A percentile compares a stretch with the other conserved stretches of the same genome.
These are phyloP conservation scores for Hirundichthys speculiger DNA, from an alignment of 2,113 vertebrate genomes.

Conservation along the genomic window DNA sequence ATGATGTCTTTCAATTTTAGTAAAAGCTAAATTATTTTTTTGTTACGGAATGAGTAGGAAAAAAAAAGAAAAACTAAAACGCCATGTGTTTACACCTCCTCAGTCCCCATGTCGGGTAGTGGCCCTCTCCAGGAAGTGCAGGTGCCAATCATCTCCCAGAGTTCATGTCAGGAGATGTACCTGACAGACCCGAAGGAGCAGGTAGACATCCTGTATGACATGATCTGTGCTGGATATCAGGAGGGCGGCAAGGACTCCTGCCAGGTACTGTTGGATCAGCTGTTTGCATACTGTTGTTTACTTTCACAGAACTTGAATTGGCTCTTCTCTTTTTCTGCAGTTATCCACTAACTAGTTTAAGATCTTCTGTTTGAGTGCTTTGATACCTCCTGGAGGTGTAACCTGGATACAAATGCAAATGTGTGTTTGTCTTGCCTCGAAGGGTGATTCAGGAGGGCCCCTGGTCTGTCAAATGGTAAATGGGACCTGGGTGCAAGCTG, in stretches of 20 bases:
- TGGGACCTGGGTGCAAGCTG: slow-evolving; percentile 81
- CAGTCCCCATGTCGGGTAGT: slow-evolving; percentile 68
- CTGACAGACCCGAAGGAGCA: slow-evolving; percentile 21
- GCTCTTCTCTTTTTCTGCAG: background rate
- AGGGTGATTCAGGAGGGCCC: slow-evolving; percentile 85
- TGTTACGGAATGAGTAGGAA: background rate
- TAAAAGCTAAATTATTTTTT: too few relatives aligned
- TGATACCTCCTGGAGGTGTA: slow-evolving; percentile 23
- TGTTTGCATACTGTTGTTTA: slow-evolving; percentile 19
- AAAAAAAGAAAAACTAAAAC: too few relatives aligned
- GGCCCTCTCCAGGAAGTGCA: slow-evolving; percentile 77
- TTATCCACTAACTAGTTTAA: background rate
- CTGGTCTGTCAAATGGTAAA: slow-evolving; percentile 76
- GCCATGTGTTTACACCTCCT: background rate
- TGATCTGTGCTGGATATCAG: slow-evolving; percentile 82
- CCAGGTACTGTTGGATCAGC: slow-evolving; percentile 74
- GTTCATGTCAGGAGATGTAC: slow-evolving; percentile 78
- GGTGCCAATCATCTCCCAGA: slow-evolving; percentile 78
- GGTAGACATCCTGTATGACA: slow-evolving; percentile 74
- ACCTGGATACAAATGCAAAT: background rate
- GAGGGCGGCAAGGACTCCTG: slow-evolving; percentile 80
- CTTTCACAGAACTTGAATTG: slow-evolving; percentile 5
- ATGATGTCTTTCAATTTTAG: too few relatives aligned
- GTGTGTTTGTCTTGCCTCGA: background rate
- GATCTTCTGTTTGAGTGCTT: slow-evolving; percentile 1